Evolutionary conservation across 2,888 invertebrate species (phyloP).

Genomic region (Biston stratarius): DNA sequence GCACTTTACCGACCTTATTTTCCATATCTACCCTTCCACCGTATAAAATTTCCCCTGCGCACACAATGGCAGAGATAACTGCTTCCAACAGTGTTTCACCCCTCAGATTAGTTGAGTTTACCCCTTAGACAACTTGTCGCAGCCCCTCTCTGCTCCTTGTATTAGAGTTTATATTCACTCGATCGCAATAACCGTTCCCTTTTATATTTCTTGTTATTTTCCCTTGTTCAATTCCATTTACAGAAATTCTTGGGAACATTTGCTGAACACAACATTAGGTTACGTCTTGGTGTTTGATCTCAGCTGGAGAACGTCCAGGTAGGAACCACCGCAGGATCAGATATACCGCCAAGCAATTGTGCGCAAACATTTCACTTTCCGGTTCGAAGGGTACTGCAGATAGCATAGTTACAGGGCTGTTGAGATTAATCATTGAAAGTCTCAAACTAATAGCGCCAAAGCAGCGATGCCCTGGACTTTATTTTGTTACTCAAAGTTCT

Average conservation of each 20-base stretch:
- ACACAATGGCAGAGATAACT: conserved; percentile 55
- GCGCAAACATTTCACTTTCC: too few relatives aligned
- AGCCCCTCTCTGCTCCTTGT: conserved; percentile 12
- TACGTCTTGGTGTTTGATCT: not conserved
- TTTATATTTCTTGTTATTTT: not conserved
- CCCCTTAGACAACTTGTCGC: conserved; percentile 35
- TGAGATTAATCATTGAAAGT: too few relatives aligned
- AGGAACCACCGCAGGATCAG: too few relatives aligned
- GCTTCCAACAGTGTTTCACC: conserved; percentile 28
- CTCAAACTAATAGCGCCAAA: too few relatives aligned
- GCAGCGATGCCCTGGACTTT: too few relatives aligned
- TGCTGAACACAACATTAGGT: not conserved
- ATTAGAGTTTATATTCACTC: conserved; percentile 22
- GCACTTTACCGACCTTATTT: conserved; percentile 43
- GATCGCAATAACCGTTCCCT: conserved; percentile 21
- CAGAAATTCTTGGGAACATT: conserved; percentile 7
- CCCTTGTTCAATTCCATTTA: conserved; percentile 18
- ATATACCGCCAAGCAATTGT: too few relatives aligned
- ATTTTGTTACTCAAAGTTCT: too few relatives aligned
- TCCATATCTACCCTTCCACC: conserved; percentile 58
- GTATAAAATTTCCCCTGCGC: conserved; percentile 55
- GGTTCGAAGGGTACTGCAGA: too few relatives aligned
- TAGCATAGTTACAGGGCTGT: too few relatives aligned
- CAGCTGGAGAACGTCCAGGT: too few relatives aligned
- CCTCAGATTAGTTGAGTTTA: conserved; percentile 38